These are phyloP conservation scores for Hozukius guyotensis DNA, from an alignment of 2,797 vertebrate species.

Conservation along the genomic window DNA sequence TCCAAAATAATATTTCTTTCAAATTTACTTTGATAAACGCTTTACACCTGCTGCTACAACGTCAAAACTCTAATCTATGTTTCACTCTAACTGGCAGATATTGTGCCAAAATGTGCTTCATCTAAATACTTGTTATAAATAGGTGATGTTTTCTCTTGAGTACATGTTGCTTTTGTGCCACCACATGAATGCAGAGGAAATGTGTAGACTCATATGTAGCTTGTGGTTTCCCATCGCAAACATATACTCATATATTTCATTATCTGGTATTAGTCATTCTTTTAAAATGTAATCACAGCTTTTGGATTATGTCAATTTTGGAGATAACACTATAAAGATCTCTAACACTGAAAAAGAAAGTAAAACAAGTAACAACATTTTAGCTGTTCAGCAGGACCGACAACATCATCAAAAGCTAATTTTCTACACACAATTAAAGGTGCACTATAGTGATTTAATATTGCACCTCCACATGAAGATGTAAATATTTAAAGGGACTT, in stretches of 20 bases:
- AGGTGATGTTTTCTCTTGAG: not conserved
- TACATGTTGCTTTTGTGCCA: not conserved
- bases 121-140: not conserved
- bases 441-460: not conserved
- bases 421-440: too few species aligned
- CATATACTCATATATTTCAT: not conserved
- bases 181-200: fast-evolving
- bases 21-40: too few species aligned
- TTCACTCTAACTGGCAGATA: not conserved
- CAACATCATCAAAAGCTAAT: too few species aligned
- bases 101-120: not conserved
- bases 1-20: too few species aligned
- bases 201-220: not conserved
- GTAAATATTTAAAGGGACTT: fast-evolving
- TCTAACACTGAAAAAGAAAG: not conserved
- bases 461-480: not conserved
- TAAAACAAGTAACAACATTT: not conserved
- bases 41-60: too few species aligned
- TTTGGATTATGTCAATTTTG: not conserved
- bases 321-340: not conserved
- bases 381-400: not conserved
- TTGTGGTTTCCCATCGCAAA: not conserved
- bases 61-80: not conserved
- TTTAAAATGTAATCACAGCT: not conserved
- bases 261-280: not conserved